Evolutionary conservation across 2,113 vertebrate genomes (phyloP).

Genomic region (Mola mola): DNA sequence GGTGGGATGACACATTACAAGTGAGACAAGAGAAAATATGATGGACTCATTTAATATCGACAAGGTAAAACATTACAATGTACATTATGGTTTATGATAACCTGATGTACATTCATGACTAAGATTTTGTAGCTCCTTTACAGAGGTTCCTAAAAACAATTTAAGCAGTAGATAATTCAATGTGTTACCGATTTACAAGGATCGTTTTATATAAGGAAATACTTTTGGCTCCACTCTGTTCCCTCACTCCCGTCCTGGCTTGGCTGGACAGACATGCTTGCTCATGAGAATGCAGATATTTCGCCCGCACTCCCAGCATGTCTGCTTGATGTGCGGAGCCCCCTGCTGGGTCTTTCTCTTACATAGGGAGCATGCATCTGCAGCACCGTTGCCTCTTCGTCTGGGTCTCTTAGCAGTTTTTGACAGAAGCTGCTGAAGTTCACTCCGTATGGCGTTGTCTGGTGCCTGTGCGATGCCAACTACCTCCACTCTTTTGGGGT

Average conservation of each 20-base stretch:
- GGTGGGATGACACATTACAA: no score
- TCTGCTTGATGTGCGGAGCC: slow-evolving; percentile 51
- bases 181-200: no score
- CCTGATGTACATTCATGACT: no score
- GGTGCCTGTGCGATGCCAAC: slow-evolving; percentile 59
- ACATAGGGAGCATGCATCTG: slow-evolving; percentile 60
- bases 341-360: slow-evolving; percentile 54
- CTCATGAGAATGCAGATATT: slow-evolving; percentile 71
- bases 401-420: slow-evolving; percentile 1
- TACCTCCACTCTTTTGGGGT: slow-evolving; percentile 70
- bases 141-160: no score
- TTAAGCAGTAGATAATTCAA: no score
- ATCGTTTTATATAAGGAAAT: not conserved
- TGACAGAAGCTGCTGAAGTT: slow-evolving; percentile 63
- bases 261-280: slow-evolving; percentile 63
- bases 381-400: not conserved
- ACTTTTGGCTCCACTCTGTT: not conserved
- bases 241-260: not conserved
- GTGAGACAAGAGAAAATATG: no score
- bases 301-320: slow-evolving; percentile 75
- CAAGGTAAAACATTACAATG: no score
- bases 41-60: no score
- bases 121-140: no score
- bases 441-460: slow-evolving; percentile 15
- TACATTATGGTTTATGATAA: no score